These are phyloP conservation scores for Diadema setosum DNA, from an alignment of 35 echinoderm and acorn worm genomes.

Conservation along the genomic window DNA sequence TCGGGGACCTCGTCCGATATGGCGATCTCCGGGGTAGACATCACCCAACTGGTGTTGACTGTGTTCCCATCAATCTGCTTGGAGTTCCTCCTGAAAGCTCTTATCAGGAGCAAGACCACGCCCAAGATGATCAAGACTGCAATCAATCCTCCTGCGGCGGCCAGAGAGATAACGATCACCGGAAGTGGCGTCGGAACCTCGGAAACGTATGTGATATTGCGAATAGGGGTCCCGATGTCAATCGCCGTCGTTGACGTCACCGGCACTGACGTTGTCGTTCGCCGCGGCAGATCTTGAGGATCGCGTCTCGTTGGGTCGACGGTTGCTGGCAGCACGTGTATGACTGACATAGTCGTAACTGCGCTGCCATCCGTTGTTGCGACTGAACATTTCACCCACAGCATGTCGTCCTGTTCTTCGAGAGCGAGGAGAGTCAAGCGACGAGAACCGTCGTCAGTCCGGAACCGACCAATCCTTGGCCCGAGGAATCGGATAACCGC, in stretches of 20 bases:
- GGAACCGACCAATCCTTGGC: background rate
- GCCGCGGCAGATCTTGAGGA: background rate
- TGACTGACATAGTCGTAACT: background rate
- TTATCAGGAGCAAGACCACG: background rate
- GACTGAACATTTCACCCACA: background rate
- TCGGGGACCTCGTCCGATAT: background rate
- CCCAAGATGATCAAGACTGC: background rate
- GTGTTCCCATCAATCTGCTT: background rate
- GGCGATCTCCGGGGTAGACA: constrained; percentile 3
- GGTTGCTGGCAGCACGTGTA: background rate
- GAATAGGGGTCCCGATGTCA: background rate
- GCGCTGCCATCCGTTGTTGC: background rate
- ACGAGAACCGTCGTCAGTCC: background rate
- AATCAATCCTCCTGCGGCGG: background rate
- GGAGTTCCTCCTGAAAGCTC: background rate
- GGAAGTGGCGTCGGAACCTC: background rate
- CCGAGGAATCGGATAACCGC: background rate
- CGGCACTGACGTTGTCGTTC: no score
- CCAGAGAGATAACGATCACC: background rate
- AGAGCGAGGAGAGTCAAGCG: background rate
- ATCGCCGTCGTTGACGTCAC: background rate
- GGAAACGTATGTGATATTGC: background rate
- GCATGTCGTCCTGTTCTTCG: background rate
- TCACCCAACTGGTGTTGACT: background rate
- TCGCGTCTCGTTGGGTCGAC: background rate